Base-by-base conservation (phyloP, 2,113 vertebrate genomes). In the Ochotona curzoniae region DNA sequence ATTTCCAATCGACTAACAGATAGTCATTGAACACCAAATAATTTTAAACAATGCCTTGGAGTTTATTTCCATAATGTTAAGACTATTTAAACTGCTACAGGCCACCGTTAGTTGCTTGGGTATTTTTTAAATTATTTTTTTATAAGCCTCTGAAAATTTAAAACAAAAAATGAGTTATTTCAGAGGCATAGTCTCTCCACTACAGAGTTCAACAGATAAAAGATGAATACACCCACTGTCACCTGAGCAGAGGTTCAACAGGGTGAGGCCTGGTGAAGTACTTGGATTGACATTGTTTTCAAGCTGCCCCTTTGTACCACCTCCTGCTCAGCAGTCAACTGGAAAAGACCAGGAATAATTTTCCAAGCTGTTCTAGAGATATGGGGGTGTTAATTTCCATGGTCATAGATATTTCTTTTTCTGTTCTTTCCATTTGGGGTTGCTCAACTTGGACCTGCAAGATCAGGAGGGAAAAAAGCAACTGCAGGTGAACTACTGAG, bases 41-140 rank as follows among this genome's bases (percentile, higher is more conserved):
- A 92, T 83, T 23, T 90, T 75, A 47, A 87, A 83, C 26, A 78
- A 26, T 87, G n/a, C 61, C 51, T 95, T 66, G 10, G 47, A 94
- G 38, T 75, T 84, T 76, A 63, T 83, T 84, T 75, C 30, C 74
- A 20, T 87, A 73, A 91, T 1, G 69, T 51, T 83, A 82, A 88
- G 28, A 1, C 17, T 79, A 78, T 88, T 94, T 90, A 89, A 84
- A 94, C n/a, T 70, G 12, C 90, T 87, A 61, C 74, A 66, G 51
- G 18, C 63, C 26, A 81, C 20, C 25, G 51, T 73, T 23, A 75
- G 35, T 47, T 75, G 76, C 26, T 57, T 75, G 47, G 38, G 38
- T 54, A 14, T 57, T 57, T 57, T 57, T 57, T 57, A 17, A 57
- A 57, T 57, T 5, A 17, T 57, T 57, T 18, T 57, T 57, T 57